phyloP scores from a whole-genome alignment of 2,113 vertebrate genomes.

The Kryptolebias marmoratus region DNA sequence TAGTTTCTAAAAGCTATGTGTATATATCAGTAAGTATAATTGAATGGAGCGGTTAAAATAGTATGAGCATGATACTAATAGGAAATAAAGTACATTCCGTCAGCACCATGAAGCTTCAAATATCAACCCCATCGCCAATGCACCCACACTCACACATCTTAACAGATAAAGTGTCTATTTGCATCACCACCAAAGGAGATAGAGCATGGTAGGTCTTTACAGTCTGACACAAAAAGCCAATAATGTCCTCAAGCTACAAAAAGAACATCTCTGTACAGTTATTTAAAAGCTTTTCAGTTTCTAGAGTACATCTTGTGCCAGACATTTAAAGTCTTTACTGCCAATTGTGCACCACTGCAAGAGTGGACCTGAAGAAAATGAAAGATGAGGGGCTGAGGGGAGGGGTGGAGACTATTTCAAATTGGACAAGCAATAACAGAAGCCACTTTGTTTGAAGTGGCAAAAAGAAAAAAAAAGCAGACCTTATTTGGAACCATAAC shows the following conservation, averaged over 20 bases:
- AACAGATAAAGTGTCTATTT: neutral
- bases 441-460: conserved; percentile 64
- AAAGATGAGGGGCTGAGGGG: conserved; percentile 19
- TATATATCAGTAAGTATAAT: too few species aligned
- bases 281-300: conserved; percentile 18
- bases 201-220: neutral
- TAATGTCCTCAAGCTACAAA: conserved; percentile 25
- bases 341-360: conserved; percentile 33
- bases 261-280: conserved; percentile 1
- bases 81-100: neutral
- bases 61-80: neutral
- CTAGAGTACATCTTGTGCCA: conserved; percentile 14
- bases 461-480: conserved; percentile 51
- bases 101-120: neutral
- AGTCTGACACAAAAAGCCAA: conserved; percentile 19
- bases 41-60: neutral
- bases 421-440: conserved; percentile 59
- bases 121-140: neutral
- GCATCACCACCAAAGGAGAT: conserved; percentile 2
- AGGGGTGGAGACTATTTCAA: conserved; percentile 39
- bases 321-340: conserved; percentile 6
- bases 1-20: neutral
- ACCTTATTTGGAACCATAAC: conserved; percentile 69
- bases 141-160: neutral
- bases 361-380: conserved; percentile 36